A percentile compares a stretch with the other conserved stretches of the same genome.
These are phyloP conservation scores for Acrocephalus arundinaceus DNA, from an alignment of 2,113 vertebrate genomes.

Conservation along the genomic window DNA sequence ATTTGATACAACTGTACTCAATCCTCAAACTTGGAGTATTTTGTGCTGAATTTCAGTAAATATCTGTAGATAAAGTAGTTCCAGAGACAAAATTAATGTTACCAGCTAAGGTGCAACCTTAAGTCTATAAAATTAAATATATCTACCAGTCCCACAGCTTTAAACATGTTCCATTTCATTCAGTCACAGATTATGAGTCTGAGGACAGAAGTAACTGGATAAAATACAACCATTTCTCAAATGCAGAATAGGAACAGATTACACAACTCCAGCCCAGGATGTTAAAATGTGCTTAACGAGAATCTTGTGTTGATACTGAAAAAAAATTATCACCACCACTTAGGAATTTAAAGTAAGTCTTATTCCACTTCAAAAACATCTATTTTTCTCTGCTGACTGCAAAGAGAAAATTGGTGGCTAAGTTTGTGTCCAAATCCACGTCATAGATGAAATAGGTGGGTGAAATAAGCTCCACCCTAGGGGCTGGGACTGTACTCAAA, in stretches of 20 bases:
- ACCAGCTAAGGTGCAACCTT: background rate
- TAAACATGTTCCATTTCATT: background rate
- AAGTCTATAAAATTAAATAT: background rate
- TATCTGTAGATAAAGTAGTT: background rate
- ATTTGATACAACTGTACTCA: background rate
- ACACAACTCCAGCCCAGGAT: background rate
- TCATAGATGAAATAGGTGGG: fast-evolving
- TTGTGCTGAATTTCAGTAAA: background rate
- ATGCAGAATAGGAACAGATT: background rate
- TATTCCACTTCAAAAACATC: background rate
- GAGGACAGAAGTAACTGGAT: background rate
- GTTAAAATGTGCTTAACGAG: background rate
- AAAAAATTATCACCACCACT: background rate
- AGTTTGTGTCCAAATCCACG: fast-evolving
- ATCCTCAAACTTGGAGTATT: fast-evolving
- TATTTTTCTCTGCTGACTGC: background rate
- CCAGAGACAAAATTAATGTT: background rate
- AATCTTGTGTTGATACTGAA: background rate
- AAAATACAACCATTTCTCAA: background rate
- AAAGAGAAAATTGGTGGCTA: background rate
- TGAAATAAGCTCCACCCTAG: background rate
- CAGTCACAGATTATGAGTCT: background rate
- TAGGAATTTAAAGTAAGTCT: background rate
- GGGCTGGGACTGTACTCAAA: background rate
- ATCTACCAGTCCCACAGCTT: background rate